These are phyloP conservation scores for Zaprionus taronus DNA, from an alignment of 1,140 invertebrate species.

Conservation along the genomic window DNA sequence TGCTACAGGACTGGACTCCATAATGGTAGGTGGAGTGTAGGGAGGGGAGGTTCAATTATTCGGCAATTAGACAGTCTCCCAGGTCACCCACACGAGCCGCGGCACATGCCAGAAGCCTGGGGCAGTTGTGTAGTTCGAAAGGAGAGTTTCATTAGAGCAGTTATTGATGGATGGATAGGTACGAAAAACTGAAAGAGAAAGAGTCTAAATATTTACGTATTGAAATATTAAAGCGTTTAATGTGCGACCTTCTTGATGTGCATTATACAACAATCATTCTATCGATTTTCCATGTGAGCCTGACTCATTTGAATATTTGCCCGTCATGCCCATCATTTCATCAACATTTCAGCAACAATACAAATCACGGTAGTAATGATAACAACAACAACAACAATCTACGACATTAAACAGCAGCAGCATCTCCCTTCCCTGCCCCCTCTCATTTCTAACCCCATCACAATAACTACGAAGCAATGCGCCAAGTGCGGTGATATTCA, in stretches of 20 bases:
- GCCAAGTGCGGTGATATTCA: constrained; percentile 75
- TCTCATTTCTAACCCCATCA: constrained; percentile 12
- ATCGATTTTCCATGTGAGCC: constrained; percentile 74
- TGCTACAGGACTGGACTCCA: background rate
- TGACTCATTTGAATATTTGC: constrained; percentile 74
- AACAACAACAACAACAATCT: constrained; percentile 53
- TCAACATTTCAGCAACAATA: constrained; percentile 59
- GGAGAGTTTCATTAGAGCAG: constrained; percentile 22
- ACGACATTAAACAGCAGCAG: constrained; percentile 53
- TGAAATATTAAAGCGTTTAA: constrained; percentile 77
- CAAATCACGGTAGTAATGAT: constrained; percentile 79
- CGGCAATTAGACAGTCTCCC: constrained; percentile 66
- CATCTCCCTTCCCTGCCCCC: constrained; percentile 11
- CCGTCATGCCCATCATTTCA: constrained; percentile 69
- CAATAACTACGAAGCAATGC: constrained; percentile 68
- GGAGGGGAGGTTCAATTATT: constrained; percentile 65
- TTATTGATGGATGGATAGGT: background rate
- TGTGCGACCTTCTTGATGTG: constrained; percentile 68
- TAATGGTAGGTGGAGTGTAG: constrained; percentile 3
- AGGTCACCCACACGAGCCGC: background rate
- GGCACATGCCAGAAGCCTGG: constrained; percentile 45
- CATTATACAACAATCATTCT: constrained; percentile 82
- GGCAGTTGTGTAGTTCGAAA: constrained; percentile 12
- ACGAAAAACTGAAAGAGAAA: background rate
- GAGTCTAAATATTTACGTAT: constrained; percentile 73